These are phyloP conservation scores for Amazona guildingii DNA, from an alignment of 2,113 vertebrate species.

Conservation along the genomic window DNA sequence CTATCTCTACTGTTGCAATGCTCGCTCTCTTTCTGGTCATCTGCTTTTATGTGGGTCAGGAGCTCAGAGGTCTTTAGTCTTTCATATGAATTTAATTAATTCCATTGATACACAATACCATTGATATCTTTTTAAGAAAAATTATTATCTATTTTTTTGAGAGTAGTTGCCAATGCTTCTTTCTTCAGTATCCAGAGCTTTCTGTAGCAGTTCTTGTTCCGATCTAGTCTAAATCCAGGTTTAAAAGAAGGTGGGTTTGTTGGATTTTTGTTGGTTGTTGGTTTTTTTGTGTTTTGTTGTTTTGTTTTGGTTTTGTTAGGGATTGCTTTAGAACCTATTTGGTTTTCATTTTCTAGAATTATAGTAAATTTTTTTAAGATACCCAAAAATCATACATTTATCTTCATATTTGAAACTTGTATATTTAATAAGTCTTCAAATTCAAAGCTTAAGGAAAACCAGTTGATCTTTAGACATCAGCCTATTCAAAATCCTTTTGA, in stretches of 20 bases:
- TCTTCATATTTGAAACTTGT: neutral
- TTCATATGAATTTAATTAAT: neutral
- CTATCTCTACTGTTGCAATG: neutral
- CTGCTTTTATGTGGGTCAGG: neutral
- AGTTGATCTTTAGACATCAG: neutral
- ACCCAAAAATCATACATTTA: neutral
- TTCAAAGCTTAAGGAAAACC: neutral
- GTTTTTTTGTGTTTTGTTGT: too few species aligned
- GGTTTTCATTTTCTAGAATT: neutral
- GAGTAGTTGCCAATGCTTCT: neutral
- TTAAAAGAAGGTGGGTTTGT: neutral
- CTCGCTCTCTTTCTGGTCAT: neutral
- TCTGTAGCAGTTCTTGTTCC: neutral
- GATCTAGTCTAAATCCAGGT: neutral
- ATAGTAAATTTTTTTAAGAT: neutral
- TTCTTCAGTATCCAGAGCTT: neutral
- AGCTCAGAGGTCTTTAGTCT: neutral
- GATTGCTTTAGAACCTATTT: neutral
- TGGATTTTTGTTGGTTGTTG: too few species aligned
- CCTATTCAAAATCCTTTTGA: neutral
- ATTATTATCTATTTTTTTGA: neutral
- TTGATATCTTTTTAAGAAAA: neutral
- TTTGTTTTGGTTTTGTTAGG: neutral
- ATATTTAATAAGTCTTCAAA: neutral
- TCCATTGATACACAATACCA: neutral